phyloP scores from a whole-genome alignment of 2,797 vertebrate genomes.

The Lates japonicus region DNA sequence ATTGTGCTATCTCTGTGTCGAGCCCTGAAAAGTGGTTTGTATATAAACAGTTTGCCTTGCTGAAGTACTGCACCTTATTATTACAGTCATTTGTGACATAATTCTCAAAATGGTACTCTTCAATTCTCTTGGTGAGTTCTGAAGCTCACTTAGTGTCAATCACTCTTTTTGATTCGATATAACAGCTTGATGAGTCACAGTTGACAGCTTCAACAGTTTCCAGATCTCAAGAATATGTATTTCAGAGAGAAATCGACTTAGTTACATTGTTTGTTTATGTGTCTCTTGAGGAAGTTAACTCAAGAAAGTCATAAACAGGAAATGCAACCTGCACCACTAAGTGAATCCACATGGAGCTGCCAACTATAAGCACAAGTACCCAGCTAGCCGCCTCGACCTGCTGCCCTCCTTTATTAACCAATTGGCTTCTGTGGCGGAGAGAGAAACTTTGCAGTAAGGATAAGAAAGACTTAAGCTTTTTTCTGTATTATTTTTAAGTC shows the following conservation, averaged over 20 bases:
- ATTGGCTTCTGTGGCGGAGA: slow-evolving; percentile 4
- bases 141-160: slow-evolving; percentile 47
- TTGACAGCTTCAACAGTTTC: slow-evolving; percentile 60
- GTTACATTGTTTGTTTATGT: slow-evolving; percentile 71
- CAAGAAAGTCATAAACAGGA: slow-evolving; percentile 60
- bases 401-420: slow-evolving; percentile 52
- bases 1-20: slow-evolving; percentile 68
- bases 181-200: slow-evolving; percentile 51
- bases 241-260: slow-evolving; percentile 53
- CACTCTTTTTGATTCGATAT: slow-evolving; percentile 58
- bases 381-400: slow-evolving; percentile 46
- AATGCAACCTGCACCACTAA: slow-evolving; percentile 69
- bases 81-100: slow-evolving; percentile 53
- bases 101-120: slow-evolving; percentile 52
- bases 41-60: slow-evolving; percentile 52
- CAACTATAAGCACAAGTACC: slow-evolving; percentile 30
- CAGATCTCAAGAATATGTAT: slow-evolving; percentile 30
- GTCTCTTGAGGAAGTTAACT: slow-evolving; percentile 61
- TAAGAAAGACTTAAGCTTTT: neutral
- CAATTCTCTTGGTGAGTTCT: slow-evolving; percentile 32
- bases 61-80: slow-evolving; percentile 64
- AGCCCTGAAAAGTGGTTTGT: slow-evolving; percentile 64
- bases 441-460: slow-evolving; percentile 17
- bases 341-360: slow-evolving; percentile 72
- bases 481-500: neutral